Conservation (phyloP, 1,140 invertebrate genomes). For the Neodiprion fabricii region DNA sequence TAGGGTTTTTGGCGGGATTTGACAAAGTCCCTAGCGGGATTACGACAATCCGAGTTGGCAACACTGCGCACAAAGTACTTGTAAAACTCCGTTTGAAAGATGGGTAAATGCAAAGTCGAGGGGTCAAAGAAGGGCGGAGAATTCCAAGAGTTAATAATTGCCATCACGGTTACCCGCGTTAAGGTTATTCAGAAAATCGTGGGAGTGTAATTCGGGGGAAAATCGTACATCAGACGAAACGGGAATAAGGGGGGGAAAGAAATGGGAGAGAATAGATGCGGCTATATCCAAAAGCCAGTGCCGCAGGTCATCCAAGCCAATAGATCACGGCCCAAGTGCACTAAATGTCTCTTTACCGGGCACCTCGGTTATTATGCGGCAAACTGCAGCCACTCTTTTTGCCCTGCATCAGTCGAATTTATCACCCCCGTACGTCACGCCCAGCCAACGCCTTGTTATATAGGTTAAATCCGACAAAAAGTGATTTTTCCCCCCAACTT, state of each 20-base stretch:
- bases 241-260: conserved; percentile 36
- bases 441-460: conserved; percentile 21
- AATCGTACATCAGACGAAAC: conserved; percentile 40
- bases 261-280: conserved; percentile 14
- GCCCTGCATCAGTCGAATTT: conserved; percentile 29
- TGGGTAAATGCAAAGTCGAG: too few relatives aligned
- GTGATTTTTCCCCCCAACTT: too few relatives aligned
- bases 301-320: conserved; percentile 30
- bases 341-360: conserved; percentile 41
- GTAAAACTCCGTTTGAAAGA: too few relatives aligned
- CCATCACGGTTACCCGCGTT: too few relatives aligned
- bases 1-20: too few relatives aligned
- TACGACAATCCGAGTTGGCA: too few relatives aligned
- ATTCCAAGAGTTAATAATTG: too few relatives aligned
- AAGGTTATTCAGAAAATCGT: too few relatives aligned
- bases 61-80: too few relatives aligned
- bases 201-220: conserved; percentile 23
- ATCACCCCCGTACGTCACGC: conserved; percentile 30
- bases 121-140: too few relatives aligned
- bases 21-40: too few relatives aligned
- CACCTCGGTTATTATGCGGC: conserved; percentile 37
- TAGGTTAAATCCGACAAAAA: too few relatives aligned
- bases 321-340: conserved; percentile 44
- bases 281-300: conserved; percentile 23
- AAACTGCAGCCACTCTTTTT: conserved; percentile 32